Conservation (phyloP, 2,113 vertebrate genomes). For the Brachyhypopomus gauderio region DNA sequence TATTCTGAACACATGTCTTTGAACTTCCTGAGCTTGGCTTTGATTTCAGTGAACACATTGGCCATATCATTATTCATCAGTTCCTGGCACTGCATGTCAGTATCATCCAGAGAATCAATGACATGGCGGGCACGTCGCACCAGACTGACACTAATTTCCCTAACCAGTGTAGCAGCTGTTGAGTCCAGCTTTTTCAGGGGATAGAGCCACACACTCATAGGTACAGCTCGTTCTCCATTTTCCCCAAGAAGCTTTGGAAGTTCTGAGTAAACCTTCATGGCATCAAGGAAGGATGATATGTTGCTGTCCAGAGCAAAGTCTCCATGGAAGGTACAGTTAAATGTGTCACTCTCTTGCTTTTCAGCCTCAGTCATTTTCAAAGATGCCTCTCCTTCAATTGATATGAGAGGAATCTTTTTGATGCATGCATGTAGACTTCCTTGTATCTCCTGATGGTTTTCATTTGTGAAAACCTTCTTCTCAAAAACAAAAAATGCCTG, state of each 20-base stretch:
- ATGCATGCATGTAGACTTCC: slow-evolving; percentile 41
- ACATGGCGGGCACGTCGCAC: slow-evolving; percentile 40
- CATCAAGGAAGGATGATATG: slow-evolving; percentile 45
- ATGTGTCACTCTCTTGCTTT: slow-evolving; percentile 31
- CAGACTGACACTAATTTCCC: slow-evolving; percentile 51
- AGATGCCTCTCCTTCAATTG: slow-evolving; percentile 34
- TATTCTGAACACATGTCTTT: slow-evolving; percentile 45
- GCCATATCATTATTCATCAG: slow-evolving; percentile 42
- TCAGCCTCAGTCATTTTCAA: slow-evolving; percentile 46
- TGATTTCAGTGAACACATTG: slow-evolving; percentile 48
- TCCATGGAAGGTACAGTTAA: slow-evolving; percentile 56
- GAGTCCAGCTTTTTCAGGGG: slow-evolving; percentile 49
- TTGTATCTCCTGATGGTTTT: slow-evolving; percentile 43
- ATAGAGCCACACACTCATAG: no score
- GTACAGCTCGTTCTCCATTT: no score
- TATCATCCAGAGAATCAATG: slow-evolving; percentile 44
- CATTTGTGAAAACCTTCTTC: slow-evolving; percentile 20
- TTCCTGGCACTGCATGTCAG: slow-evolving; percentile 47
- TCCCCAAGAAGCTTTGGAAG: slow-evolving; percentile 50
- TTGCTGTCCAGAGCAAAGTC: slow-evolving; percentile 52
- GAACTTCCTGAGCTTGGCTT: slow-evolving; percentile 44
- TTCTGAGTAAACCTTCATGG: slow-evolving; percentile 47
- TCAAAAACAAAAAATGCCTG: slow-evolving; percentile 63
- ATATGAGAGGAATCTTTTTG: slow-evolving; percentile 45
- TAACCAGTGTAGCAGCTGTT: slow-evolving; percentile 43